Evolutionary conservation across 2,797 vertebrate species (phyloP).

Genomic region (Micromesistius poutassou): DNA sequence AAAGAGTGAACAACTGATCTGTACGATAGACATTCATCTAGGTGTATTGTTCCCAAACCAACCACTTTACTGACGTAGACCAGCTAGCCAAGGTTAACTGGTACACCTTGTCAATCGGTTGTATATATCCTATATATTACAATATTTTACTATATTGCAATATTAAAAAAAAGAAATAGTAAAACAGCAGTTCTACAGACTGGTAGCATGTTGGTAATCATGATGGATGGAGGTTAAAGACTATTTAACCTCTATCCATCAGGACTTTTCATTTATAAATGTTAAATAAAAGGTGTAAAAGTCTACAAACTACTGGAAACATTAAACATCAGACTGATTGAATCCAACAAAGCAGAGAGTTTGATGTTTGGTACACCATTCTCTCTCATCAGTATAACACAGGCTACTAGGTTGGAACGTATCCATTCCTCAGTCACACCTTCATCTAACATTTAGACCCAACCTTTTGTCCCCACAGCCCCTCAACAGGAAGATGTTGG

Average conservation of each 20-base stretch:
- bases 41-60: no score
- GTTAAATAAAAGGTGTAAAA: not conserved
- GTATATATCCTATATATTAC: no score
- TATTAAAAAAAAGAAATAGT: no score
- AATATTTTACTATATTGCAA: not conserved
- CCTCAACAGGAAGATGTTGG: not conserved
- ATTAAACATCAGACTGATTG: not conserved
- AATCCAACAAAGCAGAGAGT: not conserved
- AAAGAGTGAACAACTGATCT: no score
- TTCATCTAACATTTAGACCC: not conserved
- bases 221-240: not conserved
- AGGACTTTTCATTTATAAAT: not conserved
- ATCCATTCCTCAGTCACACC: not conserved
- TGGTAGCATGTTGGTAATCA: not conserved
- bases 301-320: not conserved
- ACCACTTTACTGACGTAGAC: no score
- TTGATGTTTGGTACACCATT: not conserved
- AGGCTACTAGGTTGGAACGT: no score
- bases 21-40: no score
- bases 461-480: not conserved
- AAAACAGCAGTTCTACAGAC: not conserved
- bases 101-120: no score
- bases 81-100: no score
- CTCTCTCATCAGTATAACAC: no score
- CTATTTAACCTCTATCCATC: not conserved